Conservation (phyloP, 2,797 vertebrate genomes). For the Tokudaia muenninki region DNA sequence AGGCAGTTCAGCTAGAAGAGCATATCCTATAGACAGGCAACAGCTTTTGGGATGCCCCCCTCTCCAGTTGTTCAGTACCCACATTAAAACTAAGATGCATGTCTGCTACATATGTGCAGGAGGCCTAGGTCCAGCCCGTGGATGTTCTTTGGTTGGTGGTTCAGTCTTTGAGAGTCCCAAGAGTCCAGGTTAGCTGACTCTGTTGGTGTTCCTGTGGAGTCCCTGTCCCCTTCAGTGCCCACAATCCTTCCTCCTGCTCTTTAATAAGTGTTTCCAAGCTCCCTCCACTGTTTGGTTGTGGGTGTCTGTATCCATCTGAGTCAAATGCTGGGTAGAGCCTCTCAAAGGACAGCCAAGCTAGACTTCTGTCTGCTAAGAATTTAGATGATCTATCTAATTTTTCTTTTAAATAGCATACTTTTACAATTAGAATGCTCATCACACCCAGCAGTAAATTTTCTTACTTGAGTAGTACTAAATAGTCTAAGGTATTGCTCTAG, state of each 20-base stretch:
- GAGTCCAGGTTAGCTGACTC: neutral
- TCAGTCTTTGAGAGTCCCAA: neutral
- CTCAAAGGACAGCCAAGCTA: neutral
- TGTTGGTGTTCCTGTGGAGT: neutral
- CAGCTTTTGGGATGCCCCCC: neutral
- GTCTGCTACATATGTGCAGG: neutral
- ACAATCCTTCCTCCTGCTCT: neutral
- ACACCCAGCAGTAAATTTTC: constrained; percentile 52
- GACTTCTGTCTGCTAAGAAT: constrained; percentile 8
- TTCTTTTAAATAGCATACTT: constrained; percentile 54
- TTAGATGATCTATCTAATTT: constrained; percentile 27
- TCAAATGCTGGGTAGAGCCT: neutral
- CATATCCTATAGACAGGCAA: neutral
- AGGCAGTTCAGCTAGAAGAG: neutral
- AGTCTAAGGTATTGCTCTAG: constrained; percentile 26
- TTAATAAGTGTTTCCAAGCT: neutral
- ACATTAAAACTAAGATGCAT: neutral
- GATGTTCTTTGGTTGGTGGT: neutral
- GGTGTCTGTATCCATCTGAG: neutral
- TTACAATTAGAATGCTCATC: neutral
- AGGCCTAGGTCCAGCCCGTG: neutral
- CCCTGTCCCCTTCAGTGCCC: too few relatives aligned
- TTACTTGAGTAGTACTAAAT: constrained; percentile 56
- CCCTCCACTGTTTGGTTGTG: neutral
- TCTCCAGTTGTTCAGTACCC: neutral